phyloP scores from a whole-genome alignment of 2,797 vertebrate species.

The Rachycentron canadum region DNA sequence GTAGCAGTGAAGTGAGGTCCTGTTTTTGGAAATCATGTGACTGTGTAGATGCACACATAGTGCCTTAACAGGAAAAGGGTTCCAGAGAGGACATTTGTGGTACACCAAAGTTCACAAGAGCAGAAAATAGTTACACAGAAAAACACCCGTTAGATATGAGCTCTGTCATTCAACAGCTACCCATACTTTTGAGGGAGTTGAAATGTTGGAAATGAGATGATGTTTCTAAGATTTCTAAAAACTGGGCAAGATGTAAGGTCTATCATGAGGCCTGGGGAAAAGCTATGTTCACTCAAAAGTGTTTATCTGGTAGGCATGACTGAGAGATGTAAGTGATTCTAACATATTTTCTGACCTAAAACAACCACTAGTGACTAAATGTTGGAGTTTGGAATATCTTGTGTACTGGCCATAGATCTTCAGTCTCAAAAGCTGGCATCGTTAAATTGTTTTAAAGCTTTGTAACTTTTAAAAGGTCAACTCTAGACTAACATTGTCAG shows the following conservation, averaged over 20 bases:
- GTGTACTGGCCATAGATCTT: not conserved
- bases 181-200: too few relatives aligned
- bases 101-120: slow-evolving; percentile 1
- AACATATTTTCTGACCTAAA: not conserved
- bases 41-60: not conserved
- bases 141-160: not conserved
- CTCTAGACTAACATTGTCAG: not conserved
- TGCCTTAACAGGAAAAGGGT: not conserved
- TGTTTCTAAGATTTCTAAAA: too few relatives aligned
- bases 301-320: not conserved
- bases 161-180: not conserved
- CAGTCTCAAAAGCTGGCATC: not conserved
- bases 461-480: not conserved
- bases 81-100: slow-evolving; percentile 12
- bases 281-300: not conserved
- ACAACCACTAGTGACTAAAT: too few relatives aligned
- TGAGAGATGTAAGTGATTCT: not conserved
- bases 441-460: not conserved
- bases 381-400: not conserved
- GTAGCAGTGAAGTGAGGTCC: not conserved
- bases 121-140: not conserved
- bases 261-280: not conserved
- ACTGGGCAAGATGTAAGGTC: too few relatives aligned
- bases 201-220: too few relatives aligned
- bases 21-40: not conserved